Base-by-base conservation (phyloP, 1,140 invertebrate species). In the Epicauta chinensis region DNA sequence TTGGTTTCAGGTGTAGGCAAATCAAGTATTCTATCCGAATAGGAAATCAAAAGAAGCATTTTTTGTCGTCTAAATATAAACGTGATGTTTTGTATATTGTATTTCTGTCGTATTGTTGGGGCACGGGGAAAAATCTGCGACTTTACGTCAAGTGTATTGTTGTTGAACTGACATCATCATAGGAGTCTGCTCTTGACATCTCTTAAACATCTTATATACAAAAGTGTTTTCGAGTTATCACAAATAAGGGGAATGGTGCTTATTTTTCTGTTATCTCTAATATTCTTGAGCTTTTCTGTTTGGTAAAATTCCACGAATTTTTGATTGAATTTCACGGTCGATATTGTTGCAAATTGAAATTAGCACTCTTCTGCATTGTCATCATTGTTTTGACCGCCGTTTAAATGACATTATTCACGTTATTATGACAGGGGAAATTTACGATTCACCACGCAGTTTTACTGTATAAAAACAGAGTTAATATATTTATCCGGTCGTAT, bases 401-500 rank as follows among this genome's bases (percentile, higher is more conserved):
- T 47, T 37, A 47, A 47, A 47, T 47, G 32, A 34, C 41, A 44
- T 55, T 55, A 55, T 44, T 47, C 40, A 45, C 44, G 50, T 55
- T 51, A 55, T 51, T 37, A 44, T 44, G 53, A 55, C 53, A 44
- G 39, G 23, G 1, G 15, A 55, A 43, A 55, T 55, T 55, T 55
- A 55, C 47, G 53, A 44, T 55, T 51, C 47, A 39, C 36, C 34
- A 49, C 29, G 39, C 16, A 35, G 36, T 50, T 50, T 23, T 11
- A 31, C 31, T 35, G 30, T 31, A 37, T 39, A 29, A 44, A 51
- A 50, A 51, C 37, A 36, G 32, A 23, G 40, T 55, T 55, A 55
- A 55, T 55, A 55, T 55, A 55, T 55, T 55, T 55, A 55, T 55
- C 53, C 53, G 39, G 53, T 51, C 16, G 47, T 55, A 55, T 55